phyloP scores from a whole-genome alignment of 2,797 vertebrate species.

The Pampus argenteus region DNA sequence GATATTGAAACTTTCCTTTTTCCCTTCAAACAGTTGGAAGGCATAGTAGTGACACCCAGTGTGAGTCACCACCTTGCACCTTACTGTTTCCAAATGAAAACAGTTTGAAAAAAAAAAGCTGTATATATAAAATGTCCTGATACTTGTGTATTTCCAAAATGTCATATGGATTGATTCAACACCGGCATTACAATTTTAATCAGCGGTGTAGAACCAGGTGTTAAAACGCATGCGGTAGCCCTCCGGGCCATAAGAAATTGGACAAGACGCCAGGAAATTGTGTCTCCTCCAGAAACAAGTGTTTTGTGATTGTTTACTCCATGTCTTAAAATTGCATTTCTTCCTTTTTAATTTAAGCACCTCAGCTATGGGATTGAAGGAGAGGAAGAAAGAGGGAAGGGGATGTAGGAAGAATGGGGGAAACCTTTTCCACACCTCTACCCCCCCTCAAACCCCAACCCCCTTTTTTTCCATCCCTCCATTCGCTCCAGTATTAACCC shows the following conservation, averaged over 20 bases:
- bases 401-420: slow-evolving; percentile 46
- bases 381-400: slow-evolving; percentile 60
- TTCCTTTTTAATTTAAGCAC: slow-evolving; percentile 89
- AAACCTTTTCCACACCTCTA: slow-evolving; percentile 69
- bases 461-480: slow-evolving; percentile 71
- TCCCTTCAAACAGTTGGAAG: slow-evolving; percentile 80
- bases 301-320: slow-evolving; percentile 90
- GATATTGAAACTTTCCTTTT: slow-evolving; percentile 70
- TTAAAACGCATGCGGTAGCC: slow-evolving; percentile 86
- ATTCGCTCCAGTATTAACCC: slow-evolving; percentile 87
- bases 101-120: slow-evolving; percentile 64
- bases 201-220: slow-evolving; percentile 89
- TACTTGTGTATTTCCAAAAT: slow-evolving; percentile 87
- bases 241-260: slow-evolving; percentile 88
- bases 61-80: slow-evolving; percentile 72
- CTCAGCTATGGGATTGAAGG: slow-evolving; percentile 78
- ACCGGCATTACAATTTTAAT: slow-evolving; percentile 90
- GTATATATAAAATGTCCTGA: slow-evolving; percentile 81
- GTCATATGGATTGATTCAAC: slow-evolving; percentile 90
- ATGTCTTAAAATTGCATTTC: slow-evolving; percentile 96
- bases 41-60: slow-evolving; percentile 67
- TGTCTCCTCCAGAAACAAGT: slow-evolving; percentile 86
- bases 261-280: slow-evolving; percentile 89
- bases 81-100: slow-evolving; percentile 74
- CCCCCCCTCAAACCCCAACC: too few species aligned